Conservation (phyloP, 2,113 vertebrate species). For the Parotia lawesii region DNA sequence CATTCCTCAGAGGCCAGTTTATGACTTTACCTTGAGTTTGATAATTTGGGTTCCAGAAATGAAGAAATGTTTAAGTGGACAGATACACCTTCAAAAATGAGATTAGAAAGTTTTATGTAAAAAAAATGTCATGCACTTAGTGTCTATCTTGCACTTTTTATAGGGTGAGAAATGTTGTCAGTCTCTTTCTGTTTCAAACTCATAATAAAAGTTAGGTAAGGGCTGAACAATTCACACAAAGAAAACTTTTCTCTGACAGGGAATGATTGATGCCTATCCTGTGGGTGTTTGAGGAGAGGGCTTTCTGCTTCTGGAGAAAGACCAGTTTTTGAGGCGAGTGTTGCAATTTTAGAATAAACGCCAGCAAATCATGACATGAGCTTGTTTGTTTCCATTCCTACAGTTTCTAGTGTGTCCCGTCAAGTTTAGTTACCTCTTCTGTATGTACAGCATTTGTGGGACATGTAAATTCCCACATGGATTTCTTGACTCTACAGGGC, state of each 20-base stretch:
- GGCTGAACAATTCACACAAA: not conserved
- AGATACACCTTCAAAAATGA: not conserved
- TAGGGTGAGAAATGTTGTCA: not conserved
- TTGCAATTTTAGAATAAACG: not conserved
- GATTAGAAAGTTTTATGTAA: not conserved
- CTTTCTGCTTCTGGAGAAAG: not conserved
- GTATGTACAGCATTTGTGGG: not conserved
- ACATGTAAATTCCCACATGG: not conserved
- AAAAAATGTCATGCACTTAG: not conserved
- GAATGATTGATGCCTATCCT: not conserved
- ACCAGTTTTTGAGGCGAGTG: not conserved
- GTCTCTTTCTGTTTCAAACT: not conserved
- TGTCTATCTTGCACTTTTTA: not conserved
- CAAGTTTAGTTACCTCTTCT: not conserved
- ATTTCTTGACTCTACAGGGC: not conserved
- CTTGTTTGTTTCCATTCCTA: not conserved
- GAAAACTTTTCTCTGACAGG: not conserved
- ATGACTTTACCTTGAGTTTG: not conserved
- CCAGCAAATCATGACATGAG: not conserved
- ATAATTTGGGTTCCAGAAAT: not conserved
- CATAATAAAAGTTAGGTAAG: not conserved
- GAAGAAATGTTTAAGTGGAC: not conserved
- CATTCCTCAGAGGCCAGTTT: not conserved
- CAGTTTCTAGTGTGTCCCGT: not conserved
- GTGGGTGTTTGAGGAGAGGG: not conserved